Base-by-base conservation (phyloP, 2,888 invertebrate species). In the Andrena praecox region DNA sequence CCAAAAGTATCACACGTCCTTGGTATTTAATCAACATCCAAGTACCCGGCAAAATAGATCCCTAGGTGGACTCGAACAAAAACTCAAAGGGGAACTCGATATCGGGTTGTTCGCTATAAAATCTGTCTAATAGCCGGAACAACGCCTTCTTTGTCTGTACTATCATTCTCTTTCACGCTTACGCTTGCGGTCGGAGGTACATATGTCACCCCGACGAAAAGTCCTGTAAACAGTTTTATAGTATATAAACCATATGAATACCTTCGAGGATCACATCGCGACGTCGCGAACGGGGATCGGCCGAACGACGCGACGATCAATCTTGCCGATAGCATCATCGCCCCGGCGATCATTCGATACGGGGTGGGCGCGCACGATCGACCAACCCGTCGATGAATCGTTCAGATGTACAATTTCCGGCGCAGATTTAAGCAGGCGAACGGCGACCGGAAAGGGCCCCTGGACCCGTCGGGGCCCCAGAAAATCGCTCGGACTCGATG, bases 191-290 rank as follows among this genome's bases (percentile, higher is more conserved):
- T 84, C 84, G 77, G 72, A 84, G 83, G 56, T 20, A 20, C n/a
- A n/a, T 84, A 60, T 69, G 20, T 69, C 71, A 82, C 82, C 64
- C 64, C 77, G 71, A 82, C 74, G 63, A 56, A 63, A 71, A 69
- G 31, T 56, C 84, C 84, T 84, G 84, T 68, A 84, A 84, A 84
- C 84, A 84, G 78, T 84, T 77, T 68, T 31, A 78, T 50, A 75
- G 48, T 54, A 78, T 33, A 68, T 75, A 75, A 82, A 77, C 76
- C 54, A 77, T 77, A 71, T 82, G 68, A 75, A 42, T 29, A 74
- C 67, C 54, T 24, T 82, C 64, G 82, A 60, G 75, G 83, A 84
- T 84, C 82, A 82, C 83, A 60, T 62, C 60, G 66, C 35, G n/a
- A 60, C 59, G n/a, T 54, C 20, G 50, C 27, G 71, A 62, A 75